Conservation (phyloP, 2,888 invertebrate genomes). For the Hirudinaria manillensis region DNA sequence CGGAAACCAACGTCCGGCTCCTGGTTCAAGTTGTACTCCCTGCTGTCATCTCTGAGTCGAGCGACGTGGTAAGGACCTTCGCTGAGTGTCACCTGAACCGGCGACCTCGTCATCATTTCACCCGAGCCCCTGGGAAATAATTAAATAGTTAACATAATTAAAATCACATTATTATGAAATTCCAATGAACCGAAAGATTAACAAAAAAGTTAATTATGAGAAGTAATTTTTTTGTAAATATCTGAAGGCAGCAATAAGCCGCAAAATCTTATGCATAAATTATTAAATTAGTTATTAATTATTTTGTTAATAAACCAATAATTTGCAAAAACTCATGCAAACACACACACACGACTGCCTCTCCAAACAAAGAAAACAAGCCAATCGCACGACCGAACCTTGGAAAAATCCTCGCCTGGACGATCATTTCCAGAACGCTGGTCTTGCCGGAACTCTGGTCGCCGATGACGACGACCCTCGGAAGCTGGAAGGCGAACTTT, state of each 20-base stretch:
- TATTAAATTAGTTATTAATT: too few species aligned
- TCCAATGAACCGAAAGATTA: too few species aligned
- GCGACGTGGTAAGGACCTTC: slow-evolving; percentile 99
- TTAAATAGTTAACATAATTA: not conserved
- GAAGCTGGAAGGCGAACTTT: slow-evolving; percentile 63
- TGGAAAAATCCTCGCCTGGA: slow-evolving; percentile 92
- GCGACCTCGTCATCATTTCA: slow-evolving; percentile 97
- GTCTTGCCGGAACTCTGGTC: slow-evolving; percentile 99
- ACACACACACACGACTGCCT: too few species aligned
- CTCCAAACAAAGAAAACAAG: too few species aligned
- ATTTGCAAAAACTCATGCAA: too few species aligned
- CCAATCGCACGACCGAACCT: too few species aligned
- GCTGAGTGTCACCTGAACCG: slow-evolving; percentile 94
- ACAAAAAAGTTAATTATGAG: too few species aligned
- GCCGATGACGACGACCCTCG: slow-evolving; percentile 90
- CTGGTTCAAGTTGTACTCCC: slow-evolving; percentile 93
- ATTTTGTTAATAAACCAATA: too few species aligned
- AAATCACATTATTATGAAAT: not conserved
- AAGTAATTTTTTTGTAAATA: too few species aligned
- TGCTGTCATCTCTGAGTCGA: slow-evolving; percentile 71
- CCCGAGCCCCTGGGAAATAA: slow-evolving; percentile 73
- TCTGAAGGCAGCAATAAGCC: too few species aligned
- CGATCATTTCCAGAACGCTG: slow-evolving; percentile 96
- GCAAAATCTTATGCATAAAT: too few species aligned
- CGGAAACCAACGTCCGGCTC: slow-evolving; percentile 66